A percentile compares a stretch with the other conserved stretches of the same genome.
Conservation (phyloP, 2,888 invertebrate species). For the Apotomis betuletana region DNA sequence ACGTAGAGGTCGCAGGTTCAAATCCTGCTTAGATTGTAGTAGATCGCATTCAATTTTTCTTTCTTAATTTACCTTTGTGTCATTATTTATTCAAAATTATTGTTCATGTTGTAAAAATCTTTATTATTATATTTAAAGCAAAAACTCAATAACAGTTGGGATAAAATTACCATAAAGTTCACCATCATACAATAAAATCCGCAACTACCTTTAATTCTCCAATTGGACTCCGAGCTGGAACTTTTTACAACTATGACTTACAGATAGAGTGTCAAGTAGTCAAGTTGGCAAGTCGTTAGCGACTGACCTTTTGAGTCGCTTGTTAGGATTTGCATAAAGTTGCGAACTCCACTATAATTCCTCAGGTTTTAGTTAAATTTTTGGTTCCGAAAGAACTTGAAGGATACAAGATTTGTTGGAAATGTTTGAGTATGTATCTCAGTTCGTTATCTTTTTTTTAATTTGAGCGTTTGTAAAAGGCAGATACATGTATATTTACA, state of each 20-base stretch:
- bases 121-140: no score
- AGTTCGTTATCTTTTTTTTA: not conserved
- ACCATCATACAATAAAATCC: conserved; percentile 1
- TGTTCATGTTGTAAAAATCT: no score
- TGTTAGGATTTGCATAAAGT: conserved; percentile 41
- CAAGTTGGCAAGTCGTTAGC: conserved; percentile 59
- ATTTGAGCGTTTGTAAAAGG: not conserved
- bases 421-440: not conserved
- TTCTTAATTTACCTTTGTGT: no score
- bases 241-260: conserved; percentile 35
- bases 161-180: not conserved
- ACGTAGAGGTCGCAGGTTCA: no score
- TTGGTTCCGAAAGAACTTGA: conserved; percentile 9
- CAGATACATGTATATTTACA: no score
- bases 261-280: conserved; percentile 45
- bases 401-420: not conserved
- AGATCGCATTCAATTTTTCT: no score
- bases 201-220: conserved; percentile 6
- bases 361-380: conserved; percentile 30
- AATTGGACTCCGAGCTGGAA: conserved; percentile 6
- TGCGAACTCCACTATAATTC: conserved; percentile 24
- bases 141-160: not conserved
- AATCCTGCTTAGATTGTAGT: no score
- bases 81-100: no score
- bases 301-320: conserved; percentile 54